Conservation (phyloP, 2,888 invertebrate genomes). For the Dinocampus coccinellae region DNA sequence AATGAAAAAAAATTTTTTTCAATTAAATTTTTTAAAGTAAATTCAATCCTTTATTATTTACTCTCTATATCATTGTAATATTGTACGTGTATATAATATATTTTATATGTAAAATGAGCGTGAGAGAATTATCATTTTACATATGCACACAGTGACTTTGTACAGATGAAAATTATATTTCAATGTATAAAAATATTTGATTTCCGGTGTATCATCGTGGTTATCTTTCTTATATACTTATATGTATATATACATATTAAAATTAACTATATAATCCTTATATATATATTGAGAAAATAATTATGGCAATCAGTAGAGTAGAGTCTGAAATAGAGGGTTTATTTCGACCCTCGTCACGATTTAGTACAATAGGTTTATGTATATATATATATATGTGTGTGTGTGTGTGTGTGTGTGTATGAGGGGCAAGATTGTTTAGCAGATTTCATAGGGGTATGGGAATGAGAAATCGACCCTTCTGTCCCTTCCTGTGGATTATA, state of each 20-base stretch:
- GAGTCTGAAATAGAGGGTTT: constrained; percentile 47
- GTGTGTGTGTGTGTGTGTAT: background rate
- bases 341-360: constrained; percentile 48
- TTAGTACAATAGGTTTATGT: background rate
- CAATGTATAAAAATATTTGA: background rate
- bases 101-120: no score
- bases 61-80: no score
- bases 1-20: no score
- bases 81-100: no score
- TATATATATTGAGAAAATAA: constrained; percentile 52
- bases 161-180: background rate
- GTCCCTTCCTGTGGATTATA: background rate
- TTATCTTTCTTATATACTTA: no score
- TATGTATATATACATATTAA: no score
- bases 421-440: constrained; percentile 2
- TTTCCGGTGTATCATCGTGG: background rate
- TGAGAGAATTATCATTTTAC: no score
- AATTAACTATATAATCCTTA: no score
- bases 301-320: constrained; percentile 54
- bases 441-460: background rate
- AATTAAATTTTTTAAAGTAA: no score
- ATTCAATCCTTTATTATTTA: no score
- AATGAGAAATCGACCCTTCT: constrained; percentile 1
- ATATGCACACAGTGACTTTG: no score
- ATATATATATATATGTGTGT: background rate